Base-by-base conservation (phyloP, 2,888 invertebrate genomes). In the Notocelia uddmanniana region DNA sequence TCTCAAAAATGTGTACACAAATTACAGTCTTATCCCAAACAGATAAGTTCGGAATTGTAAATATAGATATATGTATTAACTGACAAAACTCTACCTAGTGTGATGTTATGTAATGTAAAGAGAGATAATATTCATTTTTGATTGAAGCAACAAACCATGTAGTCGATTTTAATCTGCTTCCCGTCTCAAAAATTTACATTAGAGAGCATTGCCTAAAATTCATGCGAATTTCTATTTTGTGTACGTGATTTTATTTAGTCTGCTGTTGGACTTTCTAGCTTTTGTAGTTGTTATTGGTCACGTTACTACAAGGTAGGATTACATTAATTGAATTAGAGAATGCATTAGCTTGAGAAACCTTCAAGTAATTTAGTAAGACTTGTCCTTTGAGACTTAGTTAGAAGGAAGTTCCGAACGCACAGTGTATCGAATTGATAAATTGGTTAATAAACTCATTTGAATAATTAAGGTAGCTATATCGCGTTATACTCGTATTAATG, bases 1-100 rank as follows among this genome's bases (percentile, higher is more conserved):
- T 45, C 23, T 45, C 23, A 26, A 57, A 55, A 26, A 26, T 59
- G 45, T 15, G 21, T 11, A 13, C n/a, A 60, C 10, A 60, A 60
- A 23, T 45, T 18, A 23, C 15, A 45, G 18, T 60, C 60, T n/a
- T 21, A 41, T 15, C 37, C 21, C 31, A 9, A 59, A 13, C n/a
- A 21, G 8, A 41, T 59, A 41, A 21, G 37, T 41, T 41, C 3
- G 15, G 21, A 41, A 41, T 15, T 21, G 13, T 21, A 21, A 0
- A 21, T 21, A 50, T 50, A 21, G 0, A 21, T 21, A 50, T 50
- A 50, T 19, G 0, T 50, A 19, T 11, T 11, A 19, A 10, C 6
- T 50, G 10, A 19, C 19, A 50, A 19, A 50, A 9, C 19, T 19
- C 2, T 9, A 18, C 50, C 50, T 19, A 19, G 19, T 10, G 10